Percentiles rank a stretch among this genome's conserved stretches.
Evolutionary conservation across 92 coral and sea anemone genomes (phyloP).

Genomic region (Pocillopora grandis): DNA sequence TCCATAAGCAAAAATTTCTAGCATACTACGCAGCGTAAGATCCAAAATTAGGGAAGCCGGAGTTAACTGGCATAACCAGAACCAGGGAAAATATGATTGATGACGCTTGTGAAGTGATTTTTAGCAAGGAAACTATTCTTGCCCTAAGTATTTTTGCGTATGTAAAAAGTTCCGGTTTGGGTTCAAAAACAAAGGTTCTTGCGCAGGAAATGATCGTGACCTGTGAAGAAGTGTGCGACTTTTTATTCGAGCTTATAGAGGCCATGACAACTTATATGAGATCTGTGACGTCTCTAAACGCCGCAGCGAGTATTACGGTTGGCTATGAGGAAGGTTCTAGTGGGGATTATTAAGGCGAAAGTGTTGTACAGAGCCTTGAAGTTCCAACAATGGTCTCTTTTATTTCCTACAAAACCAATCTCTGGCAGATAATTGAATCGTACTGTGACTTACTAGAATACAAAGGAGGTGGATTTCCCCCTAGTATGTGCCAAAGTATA

Average conservation of each 20-base stretch:
- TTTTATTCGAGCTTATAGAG: conserved; percentile 51
- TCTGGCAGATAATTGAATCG: conserved; percentile 28
- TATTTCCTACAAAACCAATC: conserved; percentile 36
- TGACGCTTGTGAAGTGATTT: conserved; percentile 20
- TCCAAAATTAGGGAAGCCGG: conserved; percentile 42
- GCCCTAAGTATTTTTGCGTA: background rate
- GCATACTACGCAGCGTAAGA: conserved; percentile 16
- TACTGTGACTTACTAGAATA: conserved; percentile 43
- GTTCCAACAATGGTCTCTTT: conserved; percentile 2
- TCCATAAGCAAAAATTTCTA: conserved; percentile 27
- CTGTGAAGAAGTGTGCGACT: conserved; percentile 45
- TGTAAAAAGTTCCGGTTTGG: background rate
- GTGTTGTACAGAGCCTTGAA: conserved; percentile 17
- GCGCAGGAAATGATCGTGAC: conserved; percentile 37
- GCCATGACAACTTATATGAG: conserved; percentile 52
- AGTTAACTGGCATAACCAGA: conserved; percentile 25
- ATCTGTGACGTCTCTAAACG: conserved; percentile 27
- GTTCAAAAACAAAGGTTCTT: conserved; percentile 45
- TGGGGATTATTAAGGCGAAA: background rate
- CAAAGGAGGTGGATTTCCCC: conserved; percentile 47
- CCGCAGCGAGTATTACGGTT: conserved; percentile 31
- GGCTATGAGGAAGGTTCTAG: conserved; percentile 28
- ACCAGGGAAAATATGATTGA: conserved; percentile 29
- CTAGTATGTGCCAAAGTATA: conserved; percentile 39
- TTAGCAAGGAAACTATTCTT: background rate